These are phyloP conservation scores for Clinocottus analis DNA, from an alignment of 2,113 vertebrate genomes.

Conservation along the genomic window DNA sequence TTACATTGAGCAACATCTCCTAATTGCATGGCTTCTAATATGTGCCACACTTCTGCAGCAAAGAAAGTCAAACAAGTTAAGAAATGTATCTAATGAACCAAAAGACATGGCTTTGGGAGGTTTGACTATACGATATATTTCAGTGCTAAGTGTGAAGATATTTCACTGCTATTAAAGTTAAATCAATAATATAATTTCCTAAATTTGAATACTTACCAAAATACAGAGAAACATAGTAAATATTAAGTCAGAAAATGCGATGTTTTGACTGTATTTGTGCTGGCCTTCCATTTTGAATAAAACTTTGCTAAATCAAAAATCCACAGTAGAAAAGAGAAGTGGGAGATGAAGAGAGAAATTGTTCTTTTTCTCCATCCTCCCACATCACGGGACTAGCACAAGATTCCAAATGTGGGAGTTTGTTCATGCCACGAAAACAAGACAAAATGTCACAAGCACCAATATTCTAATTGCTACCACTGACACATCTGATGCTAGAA, in stretches of 20 bases:
- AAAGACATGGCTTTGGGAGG: not conserved
- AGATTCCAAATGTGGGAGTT: slow-evolving; percentile 66
- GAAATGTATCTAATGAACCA: not conserved
- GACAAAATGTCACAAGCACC: slow-evolving; percentile 53
- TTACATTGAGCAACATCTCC: not conserved
- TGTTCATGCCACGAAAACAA: slow-evolving; percentile 35
- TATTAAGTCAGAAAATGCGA: not conserved
- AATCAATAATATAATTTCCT: not conserved
- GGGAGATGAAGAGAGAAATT: slow-evolving; percentile 64
- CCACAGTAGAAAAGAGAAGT: slow-evolving; percentile 47
- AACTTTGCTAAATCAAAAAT: slow-evolving; percentile 7
- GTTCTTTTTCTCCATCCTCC: slow-evolving; percentile 56
- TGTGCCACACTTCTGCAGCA: not conserved
- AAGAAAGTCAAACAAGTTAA: not conserved
- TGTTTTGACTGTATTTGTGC: not conserved
- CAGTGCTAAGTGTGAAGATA: not conserved
- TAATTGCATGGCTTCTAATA: not conserved
- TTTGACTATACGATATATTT: not conserved
- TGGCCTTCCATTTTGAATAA: slow-evolving; percentile 7
- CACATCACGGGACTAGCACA: slow-evolving; percentile 59
- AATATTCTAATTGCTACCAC: not conserved
- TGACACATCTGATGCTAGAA: not conserved
- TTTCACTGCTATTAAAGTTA: not conserved
- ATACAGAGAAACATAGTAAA: not conserved
- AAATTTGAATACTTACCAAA: not conserved